Evolutionary conservation across 2,113 vertebrate genomes (phyloP), one percentile per base, ranked within the genome.

Genomic region (Beaufortia kweichowensis): DNA sequence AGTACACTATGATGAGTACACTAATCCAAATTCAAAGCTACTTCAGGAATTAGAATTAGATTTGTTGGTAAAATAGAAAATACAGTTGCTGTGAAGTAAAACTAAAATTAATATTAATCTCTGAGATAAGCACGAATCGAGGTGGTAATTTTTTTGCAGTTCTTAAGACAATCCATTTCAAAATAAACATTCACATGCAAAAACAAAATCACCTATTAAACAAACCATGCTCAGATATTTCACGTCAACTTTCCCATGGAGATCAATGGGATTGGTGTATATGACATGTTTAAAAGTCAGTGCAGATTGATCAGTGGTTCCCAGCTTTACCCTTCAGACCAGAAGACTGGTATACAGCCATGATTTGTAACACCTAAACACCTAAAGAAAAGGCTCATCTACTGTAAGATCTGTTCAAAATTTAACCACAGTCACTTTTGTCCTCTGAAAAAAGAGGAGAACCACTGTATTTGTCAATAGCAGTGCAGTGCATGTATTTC

Each of bases 401-500:
- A 17, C 43, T 14, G 5, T 48, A 15, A n/a, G n/a, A n/a, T 17
- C 17, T 17, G 24, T 28, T 33, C 7, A 35, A 10, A 55, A 23
- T 26, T 60, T 31, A 75, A 5, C 19, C 12, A 21, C 26, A 10
- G 19, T 21, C 48, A 0, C 28, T 79, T 79, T 67, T 31, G 33
- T 41, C 69, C 46, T 75, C 53, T 33, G 28, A 65, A 75, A 75
- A 75, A 76, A 82, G 82, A 73, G 83, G 84, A 86, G 84, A 91
- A 88, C 82, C 85, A 84, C 80, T 81, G 79, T 79, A 78, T 28
- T 26, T 65, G 80, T 67, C 33, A 62, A 56, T 35, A 50, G 31
- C 50, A 72, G 72, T 72, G 72, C 72, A 79, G 81, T 26, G 24
- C 63, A 76, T 82, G 79, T 79, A n/a, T n/a, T n/a, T n/a, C n/a